phyloP scores from a whole-genome alignment of 2,888 invertebrate species.

The Pedicia rivosa region DNA sequence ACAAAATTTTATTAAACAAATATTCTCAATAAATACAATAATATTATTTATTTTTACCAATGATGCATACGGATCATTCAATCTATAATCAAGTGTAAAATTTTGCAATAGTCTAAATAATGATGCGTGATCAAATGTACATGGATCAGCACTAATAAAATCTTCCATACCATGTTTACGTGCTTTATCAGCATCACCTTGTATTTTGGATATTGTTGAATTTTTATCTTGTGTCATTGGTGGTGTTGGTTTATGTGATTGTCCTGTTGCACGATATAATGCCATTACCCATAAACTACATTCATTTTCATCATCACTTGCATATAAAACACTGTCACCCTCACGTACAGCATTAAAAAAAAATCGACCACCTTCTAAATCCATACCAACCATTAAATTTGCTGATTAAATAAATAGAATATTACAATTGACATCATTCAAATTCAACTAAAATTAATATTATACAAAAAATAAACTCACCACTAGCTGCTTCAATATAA shows the following conservation, averaged over 20 bases:
- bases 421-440: no score
- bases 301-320: constrained; percentile 94
- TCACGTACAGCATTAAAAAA: constrained; percentile 99
- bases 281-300: constrained; percentile 99
- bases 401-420: no score
- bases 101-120: constrained; percentile 87
- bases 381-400: constrained; percentile 85
- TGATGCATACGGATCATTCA: constrained; percentile 96
- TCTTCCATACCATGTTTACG: constrained; percentile 99
- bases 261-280: constrained; percentile 97
- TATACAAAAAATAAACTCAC: constrained; percentile 34
- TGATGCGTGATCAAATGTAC: constrained; percentile 88
- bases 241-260: constrained; percentile 96
- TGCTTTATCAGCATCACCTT: constrained; percentile 63
- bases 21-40: background rate
- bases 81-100: constrained; percentile 82
- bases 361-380: constrained; percentile 81
- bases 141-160: constrained; percentile 97
- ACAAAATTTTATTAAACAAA: constrained; percentile 5
- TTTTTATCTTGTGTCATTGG: constrained; percentile 77
- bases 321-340: constrained; percentile 92
- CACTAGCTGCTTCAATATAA: constrained; percentile 92
- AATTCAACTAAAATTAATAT: background rate
- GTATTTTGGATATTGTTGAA: constrained; percentile 71
- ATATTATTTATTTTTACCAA: constrained; percentile 43